A percentile compares a stretch with the other conserved stretches of the same genome.
Conservation (phyloP, 37 sponge, comb jelly and placozoan species). For the Chondrosia reniformis region DNA sequence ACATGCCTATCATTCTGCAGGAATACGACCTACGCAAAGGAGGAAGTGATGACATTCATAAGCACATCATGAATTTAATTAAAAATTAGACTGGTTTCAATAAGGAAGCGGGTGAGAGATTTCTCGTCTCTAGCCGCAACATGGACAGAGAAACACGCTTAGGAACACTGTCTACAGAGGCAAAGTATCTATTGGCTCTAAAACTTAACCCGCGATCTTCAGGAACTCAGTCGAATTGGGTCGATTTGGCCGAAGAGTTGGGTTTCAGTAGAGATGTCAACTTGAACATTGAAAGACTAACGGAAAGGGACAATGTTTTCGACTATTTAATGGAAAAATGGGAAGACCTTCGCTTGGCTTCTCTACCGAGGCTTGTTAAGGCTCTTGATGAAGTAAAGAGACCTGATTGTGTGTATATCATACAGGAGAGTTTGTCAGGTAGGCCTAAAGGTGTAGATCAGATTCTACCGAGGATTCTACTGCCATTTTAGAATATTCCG, state of each 20-base stretch:
- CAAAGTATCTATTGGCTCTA: not conserved
- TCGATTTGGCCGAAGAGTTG: conserved; percentile 12
- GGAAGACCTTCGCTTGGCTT: conserved; percentile 6
- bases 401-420: not conserved
- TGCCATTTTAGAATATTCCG: too few species aligned
- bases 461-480: too few species aligned
- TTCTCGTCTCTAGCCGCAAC: not conserved
- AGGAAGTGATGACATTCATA: not conserved
- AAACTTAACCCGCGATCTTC: not conserved
- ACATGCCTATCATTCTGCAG: conserved; percentile 78
- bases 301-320: not conserved
- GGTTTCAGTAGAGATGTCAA: not conserved
- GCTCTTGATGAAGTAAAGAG: not conserved
- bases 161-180: not conserved
- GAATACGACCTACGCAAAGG: conserved; percentile 52
- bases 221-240: not conserved
- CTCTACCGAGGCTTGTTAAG: not conserved
- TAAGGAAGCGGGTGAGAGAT: not conserved
- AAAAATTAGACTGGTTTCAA: not conserved
- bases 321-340: not conserved
- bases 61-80: not conserved
- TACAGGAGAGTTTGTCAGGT: not conserved
- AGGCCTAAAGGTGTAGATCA: too few species aligned
- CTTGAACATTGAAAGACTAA: not conserved
- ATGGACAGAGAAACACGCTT: not conserved